Base-by-base conservation (phyloP, 1,140 invertebrate genomes). In the Papilio glaucus region DNA sequence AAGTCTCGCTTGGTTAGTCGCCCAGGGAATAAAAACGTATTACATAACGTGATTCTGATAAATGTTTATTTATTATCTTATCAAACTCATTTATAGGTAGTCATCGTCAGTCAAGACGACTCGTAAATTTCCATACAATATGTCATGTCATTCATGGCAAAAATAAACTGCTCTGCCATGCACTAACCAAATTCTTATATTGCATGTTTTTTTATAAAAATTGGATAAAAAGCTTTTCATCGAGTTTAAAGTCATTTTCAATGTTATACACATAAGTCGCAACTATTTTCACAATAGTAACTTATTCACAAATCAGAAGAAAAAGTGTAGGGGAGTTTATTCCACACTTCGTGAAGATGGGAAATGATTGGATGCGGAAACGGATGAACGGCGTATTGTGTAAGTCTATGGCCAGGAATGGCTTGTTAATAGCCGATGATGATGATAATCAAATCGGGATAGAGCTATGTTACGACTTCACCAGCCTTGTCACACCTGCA, bases 111-210 rank as follows among this genome's bases (percentile, higher is more conserved):
- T 13, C 0, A 24, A 24, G 1, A 3, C 7, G 49, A 57, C 21
- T 24, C 4, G 49, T 57, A 57, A 24, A 57, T 57, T 57, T 57
- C 21, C 49, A 57, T 57, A 26, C 49, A 57, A 57, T 57, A 57
- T 57, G 21, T 18, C 4, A 6, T 26, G 49, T 26, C 49, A 26
- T 21, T 8, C n/a, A n/a, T n/a, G n/a, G 10, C 13, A 7, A 15
- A 49, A 49, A 18, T 9, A 24, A n/a, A 3, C 3, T 8, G n/a
- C n/a, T n/a, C n/a, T n/a, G n/a, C n/a, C 15, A 9, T 12, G 4
- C 49, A 53, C 18, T 24, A 6, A 24, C 12, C 49, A 53, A 24
- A 12, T 53, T 18, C 21, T 26, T 2, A 21, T 53, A 3, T 33
- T 53, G 21, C 0, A 53, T 24, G 12, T 24, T 53, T 8, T 49